These are phyloP conservation scores for Chorisops tibialis DNA, from an alignment of 2,888 invertebrate genomes.

Conservation along the genomic window DNA sequence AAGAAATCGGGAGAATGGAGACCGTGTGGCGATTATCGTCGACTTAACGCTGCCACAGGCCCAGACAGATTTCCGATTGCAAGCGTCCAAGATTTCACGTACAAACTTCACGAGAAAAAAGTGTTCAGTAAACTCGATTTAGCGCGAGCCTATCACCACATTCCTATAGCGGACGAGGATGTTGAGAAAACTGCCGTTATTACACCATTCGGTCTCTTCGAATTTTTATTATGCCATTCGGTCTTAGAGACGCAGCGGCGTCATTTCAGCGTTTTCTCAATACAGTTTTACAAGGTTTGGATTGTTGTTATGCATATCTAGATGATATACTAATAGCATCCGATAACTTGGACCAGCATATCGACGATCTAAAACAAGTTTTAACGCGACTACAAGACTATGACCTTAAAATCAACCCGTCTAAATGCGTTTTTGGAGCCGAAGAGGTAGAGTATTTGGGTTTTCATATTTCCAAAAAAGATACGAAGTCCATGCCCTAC, in stretches of 20 bases:
- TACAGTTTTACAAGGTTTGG: slow-evolving; percentile 35
- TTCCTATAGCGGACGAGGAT: background rate
- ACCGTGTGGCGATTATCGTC: no score
- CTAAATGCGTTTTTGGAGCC: slow-evolving; percentile 28
- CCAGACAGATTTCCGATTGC: background rate
- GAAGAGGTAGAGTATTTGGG: slow-evolving; percentile 13
- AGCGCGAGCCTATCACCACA: background rate
- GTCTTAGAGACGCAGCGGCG: slow-evolving; percentile 43
- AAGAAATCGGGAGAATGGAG: no score
- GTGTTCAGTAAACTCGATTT: background rate
- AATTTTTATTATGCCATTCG: slow-evolving; percentile 40
- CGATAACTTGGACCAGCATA: slow-evolving; percentile 31
- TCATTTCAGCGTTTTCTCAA: slow-evolving; percentile 45
- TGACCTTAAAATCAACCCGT: slow-evolving; percentile 35
- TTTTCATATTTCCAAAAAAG: slow-evolving; percentile 24
- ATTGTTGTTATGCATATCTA: slow-evolving; percentile 37
- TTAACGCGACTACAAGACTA: slow-evolving; percentile 35
- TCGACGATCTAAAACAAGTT: slow-evolving; percentile 34
- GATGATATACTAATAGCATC: slow-evolving; percentile 40
- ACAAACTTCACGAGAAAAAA: background rate
- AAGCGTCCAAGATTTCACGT: background rate
- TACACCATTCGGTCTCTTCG: background rate
- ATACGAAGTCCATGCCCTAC: slow-evolving; percentile 24
- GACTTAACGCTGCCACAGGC: background rate
- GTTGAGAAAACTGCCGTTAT: background rate